Percentiles rank a stretch among this genome's conserved stretches.
These are phyloP conservation scores for Rapana venosa DNA, from an alignment of 2,888 invertebrate species.

Conservation along the genomic window DNA sequence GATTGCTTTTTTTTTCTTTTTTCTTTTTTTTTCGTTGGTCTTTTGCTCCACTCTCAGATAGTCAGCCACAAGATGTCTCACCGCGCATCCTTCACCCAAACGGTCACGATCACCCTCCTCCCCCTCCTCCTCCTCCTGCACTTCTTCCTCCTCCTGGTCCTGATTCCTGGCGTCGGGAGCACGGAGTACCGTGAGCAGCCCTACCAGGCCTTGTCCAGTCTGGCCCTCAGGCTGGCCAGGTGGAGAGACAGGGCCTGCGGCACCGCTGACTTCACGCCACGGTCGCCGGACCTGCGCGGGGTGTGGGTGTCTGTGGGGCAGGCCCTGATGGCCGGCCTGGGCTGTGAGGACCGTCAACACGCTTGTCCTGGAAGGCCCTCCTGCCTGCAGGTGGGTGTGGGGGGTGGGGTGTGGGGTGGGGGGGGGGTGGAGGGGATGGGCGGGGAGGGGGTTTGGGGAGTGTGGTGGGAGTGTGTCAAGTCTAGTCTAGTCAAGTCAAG, in stretches of 20 bases:
- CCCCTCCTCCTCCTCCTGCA: neutral
- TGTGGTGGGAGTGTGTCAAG: too few species aligned
- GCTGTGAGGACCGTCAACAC: neutral
- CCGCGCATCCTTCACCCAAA: too few species aligned
- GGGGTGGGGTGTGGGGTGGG: neutral
- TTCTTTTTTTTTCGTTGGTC: too few species aligned
- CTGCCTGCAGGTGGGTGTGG: neutral
- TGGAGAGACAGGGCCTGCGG: neutral
- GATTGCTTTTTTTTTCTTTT: too few species aligned
- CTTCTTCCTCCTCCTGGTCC: neutral
- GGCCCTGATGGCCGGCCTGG: constrained; percentile 18
- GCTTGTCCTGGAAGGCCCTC: constrained; percentile 1
- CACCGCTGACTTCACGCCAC: neutral
- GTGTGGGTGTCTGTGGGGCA: constrained; percentile 6
- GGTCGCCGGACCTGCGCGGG: neutral
- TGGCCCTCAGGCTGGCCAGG: neutral
- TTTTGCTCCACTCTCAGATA: too few species aligned
- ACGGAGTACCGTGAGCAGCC: neutral
- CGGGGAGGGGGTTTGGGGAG: too few species aligned
- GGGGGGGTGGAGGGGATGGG: neutral
- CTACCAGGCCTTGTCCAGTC: neutral
- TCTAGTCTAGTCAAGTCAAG: too few species aligned
- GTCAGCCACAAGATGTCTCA: too few species aligned
- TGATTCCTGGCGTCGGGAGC: neutral
- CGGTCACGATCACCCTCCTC: neutral